Base-by-base conservation (phyloP, 1,140 invertebrate genomes). In the Coboldia fuscipes region DNA sequence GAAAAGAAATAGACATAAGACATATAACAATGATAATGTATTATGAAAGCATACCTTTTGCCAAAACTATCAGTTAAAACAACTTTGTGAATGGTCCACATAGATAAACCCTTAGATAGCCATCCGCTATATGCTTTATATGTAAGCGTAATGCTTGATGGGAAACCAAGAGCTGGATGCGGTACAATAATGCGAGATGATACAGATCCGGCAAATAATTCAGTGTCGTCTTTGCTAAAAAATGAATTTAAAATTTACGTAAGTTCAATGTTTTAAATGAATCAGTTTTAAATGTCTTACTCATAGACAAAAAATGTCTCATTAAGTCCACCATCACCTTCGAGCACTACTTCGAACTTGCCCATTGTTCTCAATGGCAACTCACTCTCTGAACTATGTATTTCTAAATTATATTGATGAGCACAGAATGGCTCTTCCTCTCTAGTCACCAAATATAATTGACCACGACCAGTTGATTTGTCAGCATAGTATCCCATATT, bases 401-500 rank as follows among this genome's bases (percentile, higher is more conserved):
- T 67, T 41, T 72, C 72, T 18, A 89, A 68, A 44, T 82, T 70
- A 45, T 83, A 89, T 46, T 90, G 85, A 56, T 89, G 81, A 1
- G 83, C 83, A 56, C 85, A 90, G 52, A 90, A 90, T 0, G 85
- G 85, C 51, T 90, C 84, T 44, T 86, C 82, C 37, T 92, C 83
- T 40, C 85, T 65, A 0, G 86, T 93, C 0, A 88, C 59, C 12
- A 92, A 54, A 47, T 84, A 93, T 1, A 89, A 61, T 39, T 80
- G 72, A 0, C 85, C 84, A 14, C 82, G 58, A 0, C 77, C 82
- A 3, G 68, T 65, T 0, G 78, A 78, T 6, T 70, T 57, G 51
- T 90, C 77, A 3, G 88, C 83, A 51, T 89, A 88, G 57, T 86
- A 93, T 1, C 89, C 89, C 88, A 96, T 93, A 46, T 82, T 78